Base-by-base conservation (phyloP, 2,888 invertebrate genomes). In the Patella depressa region DNA sequence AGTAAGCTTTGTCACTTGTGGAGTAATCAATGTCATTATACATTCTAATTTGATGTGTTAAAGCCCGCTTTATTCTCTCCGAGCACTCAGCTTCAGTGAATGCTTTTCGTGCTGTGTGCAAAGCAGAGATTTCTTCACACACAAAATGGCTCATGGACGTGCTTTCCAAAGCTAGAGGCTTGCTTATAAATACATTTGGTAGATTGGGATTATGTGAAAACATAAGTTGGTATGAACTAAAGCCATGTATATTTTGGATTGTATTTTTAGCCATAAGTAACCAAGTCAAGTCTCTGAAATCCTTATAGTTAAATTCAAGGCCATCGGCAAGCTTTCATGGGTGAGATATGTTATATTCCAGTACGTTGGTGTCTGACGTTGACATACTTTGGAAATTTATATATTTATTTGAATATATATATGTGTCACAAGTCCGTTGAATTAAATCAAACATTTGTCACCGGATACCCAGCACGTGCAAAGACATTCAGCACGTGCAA, bases 261-360 rank as follows among this genome's bases (percentile, higher is more conserved):
- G 29, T 19, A 53, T 71, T 78, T 69, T 78, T 78, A 3, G 72
- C 75, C 74, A 71, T 78, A 34, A 57, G 17, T 19, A 71, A 59
- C 75, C 78, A 78, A 19, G 72, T 69, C 77, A 80, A 79, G 45
- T 80, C 80, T 53, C 74, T 53, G 34, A 80, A 72, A 54, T 75
- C 77, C 17, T 59, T 53, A 55, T 72, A 73, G 29, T 78, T 76
- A 72, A 80, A 80, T 53, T 80, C 78, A n/a, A 75, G 74, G 9
- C 80, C 76, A 72, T 80, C n/a, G n/a, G n/a, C n/a, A n/a, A n/a
- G n/a, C n/a, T n/a, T n/a, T n/a, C n/a, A n/a, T n/a, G n/a, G n/a
- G n/a, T n/a, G n/a, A n/a, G n/a, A n/a, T n/a, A n/a, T n/a, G n/a
- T n/a, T n/a, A n/a, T n/a, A n/a, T n/a, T n/a, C n/a, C n/a, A n/a